These are phyloP conservation scores for Delia radicum DNA, from an alignment of 1,140 invertebrate species.

Conservation along the genomic window DNA sequence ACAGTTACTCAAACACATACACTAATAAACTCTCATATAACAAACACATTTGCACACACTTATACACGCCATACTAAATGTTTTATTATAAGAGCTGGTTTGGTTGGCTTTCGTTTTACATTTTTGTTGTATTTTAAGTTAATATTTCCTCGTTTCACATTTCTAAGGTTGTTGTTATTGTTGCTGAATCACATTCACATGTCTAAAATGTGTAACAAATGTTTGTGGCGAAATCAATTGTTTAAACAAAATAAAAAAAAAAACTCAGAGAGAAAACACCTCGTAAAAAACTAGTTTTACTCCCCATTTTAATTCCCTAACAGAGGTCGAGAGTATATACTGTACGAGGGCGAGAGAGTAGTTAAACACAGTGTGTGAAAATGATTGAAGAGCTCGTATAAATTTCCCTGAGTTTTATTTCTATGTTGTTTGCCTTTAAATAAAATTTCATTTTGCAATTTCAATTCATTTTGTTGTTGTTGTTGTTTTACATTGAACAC, in stretches of 20 bases:
- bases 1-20: neutral
- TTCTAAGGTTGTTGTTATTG: slow-evolving; percentile 10
- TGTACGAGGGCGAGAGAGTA: neutral
- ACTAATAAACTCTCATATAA: neutral
- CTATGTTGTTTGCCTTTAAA: too few species aligned
- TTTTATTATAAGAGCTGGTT: neutral
- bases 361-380: too few species aligned
- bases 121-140: neutral
- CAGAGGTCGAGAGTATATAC: neutral
- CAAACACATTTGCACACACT: neutral
- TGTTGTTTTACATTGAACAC: too few species aligned
- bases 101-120: neutral
- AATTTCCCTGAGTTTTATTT: too few species aligned
- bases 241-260: neutral
- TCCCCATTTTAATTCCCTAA: neutral
- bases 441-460: too few species aligned
- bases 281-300: neutral
- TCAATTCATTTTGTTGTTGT: too few species aligned
- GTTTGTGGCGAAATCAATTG: neutral
- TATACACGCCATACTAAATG: neutral
- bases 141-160: slow-evolving; percentile 15
- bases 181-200: slow-evolving; percentile 6
- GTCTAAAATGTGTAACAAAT: slow-evolving; percentile 1
- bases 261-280: neutral
- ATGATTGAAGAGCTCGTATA: too few species aligned